Base-by-base conservation (phyloP, 2,888 invertebrate genomes). In the Agonum fuliginosum region DNA sequence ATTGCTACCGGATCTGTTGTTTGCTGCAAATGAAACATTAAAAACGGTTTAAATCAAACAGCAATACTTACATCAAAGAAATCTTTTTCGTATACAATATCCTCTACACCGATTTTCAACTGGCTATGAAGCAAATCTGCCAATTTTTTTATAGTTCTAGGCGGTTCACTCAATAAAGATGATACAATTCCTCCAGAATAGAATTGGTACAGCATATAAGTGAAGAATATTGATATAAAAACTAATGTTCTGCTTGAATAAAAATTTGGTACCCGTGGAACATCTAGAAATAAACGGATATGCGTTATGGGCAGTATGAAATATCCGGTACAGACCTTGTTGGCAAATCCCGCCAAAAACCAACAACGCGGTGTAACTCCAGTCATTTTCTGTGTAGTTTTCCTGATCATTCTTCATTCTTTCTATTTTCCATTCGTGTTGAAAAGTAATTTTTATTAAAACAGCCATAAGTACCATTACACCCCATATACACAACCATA, bases 101-200 rank as follows among this genome's bases (percentile, higher is more conserved):
- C 91, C 83, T 93, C 92, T 2, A 91, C 87, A 2, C 91, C 93
- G 58, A 89, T 88, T 78, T 89, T 87, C 78, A 93, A 82, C 17
- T 89, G 87, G 79, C 92, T 92, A 24, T 89, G 85, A 65, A 90
- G 82, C 78, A 93, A 83, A 82, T 92, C 91, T 62, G 87, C 84
- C 19, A 93, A 82, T 1, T 89, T 90, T 78, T 88, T 89, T 51
- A 93, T 92, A 20, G 89, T 90, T 80, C 89, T 90, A 0, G 91
- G 90, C 10, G 91, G 88, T 75, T 91, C 91, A 83, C 90, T 88
- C 34, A 93, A 84, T 76, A 93, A 83, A 0, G 91, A 90, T 0
- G 93, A 92, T 0, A 93, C 92, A 62, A 93, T 91, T 62, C 91
- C 91, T 0, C 92, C 93, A 48, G 92, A 92, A 84, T 93, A 93